Base-by-base conservation (phyloP, 2,888 invertebrate genomes). In the Choristoneura rosaceana region DNA sequence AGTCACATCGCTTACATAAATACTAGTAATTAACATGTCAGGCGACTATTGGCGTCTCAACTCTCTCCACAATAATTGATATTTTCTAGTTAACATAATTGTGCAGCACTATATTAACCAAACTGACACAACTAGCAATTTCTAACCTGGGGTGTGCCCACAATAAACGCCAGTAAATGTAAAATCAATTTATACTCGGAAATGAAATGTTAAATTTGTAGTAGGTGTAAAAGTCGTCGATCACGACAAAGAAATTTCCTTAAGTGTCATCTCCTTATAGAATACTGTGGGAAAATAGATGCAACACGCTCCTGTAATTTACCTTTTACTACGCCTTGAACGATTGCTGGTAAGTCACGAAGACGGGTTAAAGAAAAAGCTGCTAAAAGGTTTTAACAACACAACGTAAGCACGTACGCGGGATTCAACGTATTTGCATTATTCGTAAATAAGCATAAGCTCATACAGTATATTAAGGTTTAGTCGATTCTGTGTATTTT, bases 301-400 rank as follows among this genome's bases (percentile, higher is more conserved):
- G 66, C 74, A 70, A 76, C 77, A 75, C 76, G 78, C 76, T 75
- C 76, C 76, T 75, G 79, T 80, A 83, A 84, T 82, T 81, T 79
- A 78, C 76, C 74, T 81, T 83, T 81, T 78, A 78, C 76, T 76
- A 77, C 76, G 79, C 58, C 33, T 33, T 41, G 65, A 58, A 73
- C 70, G 64, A 10, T 43, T 41, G 43, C 41, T 66, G n/a, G 34
- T 61, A 52, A 79, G 80, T 81, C 80, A 83, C 79, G 80, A 80
- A 78, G 71, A 77, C 43, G 55, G 60, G 38, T 17, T 38, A 10
- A 69, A 41, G 50, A 64, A 64, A 34, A 61, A 66, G 33, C n/a
- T 7, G 45, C 66, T 71, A 71, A 62, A 50, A 47, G 47, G 34
- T 50, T 50, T 47, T 61, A 34, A 50, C 25, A 63, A 61, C 43